Percentiles rank a stretch among this genome's conserved stretches.
These are phyloP conservation scores for Pelodiscus sinensis DNA, from an alignment of 2,113 vertebrate species.

Conservation along the genomic window DNA sequence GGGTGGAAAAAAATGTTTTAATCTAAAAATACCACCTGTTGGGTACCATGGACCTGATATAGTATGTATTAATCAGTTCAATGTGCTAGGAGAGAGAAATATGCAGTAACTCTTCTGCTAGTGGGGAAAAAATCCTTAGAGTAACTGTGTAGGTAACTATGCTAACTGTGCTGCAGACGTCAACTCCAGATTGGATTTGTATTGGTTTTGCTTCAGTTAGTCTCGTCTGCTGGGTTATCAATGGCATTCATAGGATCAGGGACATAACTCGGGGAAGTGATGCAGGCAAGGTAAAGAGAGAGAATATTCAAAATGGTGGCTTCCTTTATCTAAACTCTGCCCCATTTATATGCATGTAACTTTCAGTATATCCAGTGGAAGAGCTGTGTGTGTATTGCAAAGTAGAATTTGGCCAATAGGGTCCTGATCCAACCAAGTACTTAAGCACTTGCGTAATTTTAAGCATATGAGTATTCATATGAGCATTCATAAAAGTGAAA, in stretches of 20 bases:
- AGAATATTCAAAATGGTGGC: not conserved
- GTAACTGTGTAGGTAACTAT: not conserved
- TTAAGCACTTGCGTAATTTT: not conserved
- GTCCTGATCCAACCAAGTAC: not conserved
- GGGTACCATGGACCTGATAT: not conserved
- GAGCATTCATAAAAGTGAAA: not conserved
- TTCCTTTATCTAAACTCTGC: not conserved
- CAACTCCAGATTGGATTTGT: not conserved
- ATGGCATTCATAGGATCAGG: not conserved
- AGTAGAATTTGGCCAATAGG: not conserved
- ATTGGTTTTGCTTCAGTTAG: not conserved
- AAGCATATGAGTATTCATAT: not conserved
- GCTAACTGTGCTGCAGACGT: not conserved
- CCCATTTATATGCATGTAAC: not conserved
- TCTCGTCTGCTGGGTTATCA: not conserved
- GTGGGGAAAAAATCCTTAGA: not conserved
- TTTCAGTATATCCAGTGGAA: not conserved
- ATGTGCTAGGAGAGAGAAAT: not conserved
- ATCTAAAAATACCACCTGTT: not conserved
- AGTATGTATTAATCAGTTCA: not conserved
- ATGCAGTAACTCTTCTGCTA: not conserved
- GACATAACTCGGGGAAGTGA: not conserved
- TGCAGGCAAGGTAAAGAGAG: not conserved
- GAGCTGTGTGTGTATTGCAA: fast-evolving
- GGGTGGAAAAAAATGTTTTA: not conserved